Conservation (phyloP, 2,888 invertebrate species). For the Drosophila pseudotakahashii region DNA sequence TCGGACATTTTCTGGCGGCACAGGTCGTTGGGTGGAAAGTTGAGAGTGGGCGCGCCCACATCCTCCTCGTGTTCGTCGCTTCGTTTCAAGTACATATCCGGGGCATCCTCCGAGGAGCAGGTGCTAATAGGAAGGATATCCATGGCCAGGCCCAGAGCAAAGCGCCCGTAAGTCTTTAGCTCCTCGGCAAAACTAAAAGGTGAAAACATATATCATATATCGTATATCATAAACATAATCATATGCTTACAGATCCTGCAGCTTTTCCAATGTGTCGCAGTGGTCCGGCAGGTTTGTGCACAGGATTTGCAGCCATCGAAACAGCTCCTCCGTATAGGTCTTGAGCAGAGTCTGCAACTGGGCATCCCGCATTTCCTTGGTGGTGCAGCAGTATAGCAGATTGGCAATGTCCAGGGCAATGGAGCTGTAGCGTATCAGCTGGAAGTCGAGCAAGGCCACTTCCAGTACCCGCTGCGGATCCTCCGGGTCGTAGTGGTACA, state of each 20-base stretch:
- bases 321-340: conserved; percentile 87
- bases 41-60: conserved; percentile 80
- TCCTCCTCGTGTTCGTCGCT: conserved; percentile 81
- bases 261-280: conserved; percentile 84
- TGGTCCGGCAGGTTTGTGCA: conserved; percentile 84
- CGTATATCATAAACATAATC: neutral
- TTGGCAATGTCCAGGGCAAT: conserved; percentile 89
- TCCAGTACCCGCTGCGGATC: conserved; percentile 85
- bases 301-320: conserved; percentile 86
- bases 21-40: conserved; percentile 86
- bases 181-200: conserved; percentile 87
- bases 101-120: conserved; percentile 89
- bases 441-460: conserved; percentile 89
- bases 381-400: conserved; percentile 88
- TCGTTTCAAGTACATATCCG: conserved; percentile 87
- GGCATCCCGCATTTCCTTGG: conserved; percentile 86
- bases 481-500: conserved; percentile 86
- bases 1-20: conserved; percentile 89
- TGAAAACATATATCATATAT: neutral
- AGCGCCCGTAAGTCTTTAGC: conserved; percentile 87
- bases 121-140: conserved; percentile 90
- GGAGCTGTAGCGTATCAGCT: conserved; percentile 89
- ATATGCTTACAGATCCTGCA: conserved; percentile 75
- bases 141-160: conserved; percentile 88
- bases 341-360: conserved; percentile 87